Evolutionary conservation across 2,797 vertebrate species (phyloP), one percentile per base, ranked within the genome.

Genomic region (Sphenodon punctatus): DNA sequence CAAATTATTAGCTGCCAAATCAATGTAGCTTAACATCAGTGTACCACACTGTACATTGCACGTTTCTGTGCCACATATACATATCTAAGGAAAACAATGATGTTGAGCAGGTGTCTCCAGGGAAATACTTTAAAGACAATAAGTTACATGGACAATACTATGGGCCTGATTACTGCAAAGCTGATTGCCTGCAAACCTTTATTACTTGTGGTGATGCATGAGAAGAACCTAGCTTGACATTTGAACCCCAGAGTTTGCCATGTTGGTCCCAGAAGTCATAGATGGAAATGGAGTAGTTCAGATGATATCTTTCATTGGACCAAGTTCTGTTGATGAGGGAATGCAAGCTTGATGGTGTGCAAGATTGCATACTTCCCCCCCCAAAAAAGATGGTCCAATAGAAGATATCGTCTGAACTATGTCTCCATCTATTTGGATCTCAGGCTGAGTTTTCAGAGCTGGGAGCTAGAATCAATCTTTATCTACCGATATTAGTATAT

Each of bases 1-100:
- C 22, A 30, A 42, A 41, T 59, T 36, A 38, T 53, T 22, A 53
- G 38, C n/a, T 51, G 49, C 20, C 34, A 41, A 80, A 73, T 64
- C 81, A 83, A 81, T 78, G 85, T 87, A 89, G 86, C 79, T 91
- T 91, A 80, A 85, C 63, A 89, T 78, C 85, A 60, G 76, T 81
- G 73, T 73, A 75, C 83, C 39, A 59, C 59, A 69, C 4, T 88
- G 78, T 80, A 82, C 74, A 87, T 79, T 60, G 84, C 61, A 49
- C 19, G 55, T 67, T 70, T 75, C 49, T 49, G 25, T 49, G 48
- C 6, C 49, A n/a, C 25, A 25, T 49, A 49, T 49, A 48, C 48
- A 49, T 49, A 25, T 23, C n/a, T 48, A 48, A 8, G 38, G 65
- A 60, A 87, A 85, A 84, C 55, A 86, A 56, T 5, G 34, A n/a